These are phyloP conservation scores for Brachionus angularis DNA, from an alignment of 1,140 invertebrate species.

Conservation along the genomic window DNA sequence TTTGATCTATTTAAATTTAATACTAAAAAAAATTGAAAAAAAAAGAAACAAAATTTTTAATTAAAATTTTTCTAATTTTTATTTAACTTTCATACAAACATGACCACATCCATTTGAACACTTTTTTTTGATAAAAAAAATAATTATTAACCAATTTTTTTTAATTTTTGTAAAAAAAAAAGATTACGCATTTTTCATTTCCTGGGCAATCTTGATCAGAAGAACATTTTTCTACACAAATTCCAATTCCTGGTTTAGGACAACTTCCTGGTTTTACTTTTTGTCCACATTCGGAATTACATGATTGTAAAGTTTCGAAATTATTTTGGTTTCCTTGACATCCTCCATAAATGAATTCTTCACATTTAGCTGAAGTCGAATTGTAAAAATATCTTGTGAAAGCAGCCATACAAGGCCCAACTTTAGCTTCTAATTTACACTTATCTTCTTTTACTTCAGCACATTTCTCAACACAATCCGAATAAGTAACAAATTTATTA, in stretches of 20 bases:
- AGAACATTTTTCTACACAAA: not conserved
- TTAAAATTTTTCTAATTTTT: no score
- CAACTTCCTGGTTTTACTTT: not conserved
- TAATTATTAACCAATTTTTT: not conserved
- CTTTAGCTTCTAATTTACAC: not conserved
- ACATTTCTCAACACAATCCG: slow-evolving; percentile 28
- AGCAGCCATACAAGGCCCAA: slow-evolving; percentile 43
- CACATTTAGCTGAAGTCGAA: slow-evolving; percentile 47
- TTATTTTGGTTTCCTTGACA: slow-evolving; percentile 51
- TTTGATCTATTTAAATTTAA: no score
- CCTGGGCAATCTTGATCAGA: not conserved
- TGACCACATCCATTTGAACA: slow-evolving; percentile 29
- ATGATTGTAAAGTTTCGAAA: slow-evolving; percentile 78
- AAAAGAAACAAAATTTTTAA: no score
- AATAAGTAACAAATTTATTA: slow-evolving; percentile 48
- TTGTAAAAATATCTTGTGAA: slow-evolving; percentile 50
- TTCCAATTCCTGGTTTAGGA: not conserved
- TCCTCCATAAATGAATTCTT: slow-evolving; percentile 52
- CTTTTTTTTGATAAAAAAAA: slow-evolving; percentile 1
- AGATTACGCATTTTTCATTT: not conserved
- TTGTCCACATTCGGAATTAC: slow-evolving; percentile 60
- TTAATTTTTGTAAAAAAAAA: not conserved
- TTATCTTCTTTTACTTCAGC: not conserved
- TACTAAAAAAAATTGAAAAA: not conserved
- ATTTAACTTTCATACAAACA: not conserved